Conservation (phyloP, 2,888 invertebrate species). For the Muscina levida region DNA sequence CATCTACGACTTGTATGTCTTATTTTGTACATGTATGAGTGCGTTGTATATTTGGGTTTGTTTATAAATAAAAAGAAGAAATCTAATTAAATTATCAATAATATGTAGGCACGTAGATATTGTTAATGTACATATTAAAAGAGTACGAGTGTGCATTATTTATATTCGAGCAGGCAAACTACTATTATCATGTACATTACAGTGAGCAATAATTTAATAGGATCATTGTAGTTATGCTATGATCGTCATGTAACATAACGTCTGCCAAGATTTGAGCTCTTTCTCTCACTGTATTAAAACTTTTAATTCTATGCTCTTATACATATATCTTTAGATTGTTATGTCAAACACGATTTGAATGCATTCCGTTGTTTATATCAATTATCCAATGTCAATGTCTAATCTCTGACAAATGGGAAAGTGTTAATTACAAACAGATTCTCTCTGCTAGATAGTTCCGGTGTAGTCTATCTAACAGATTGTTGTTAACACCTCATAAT, state of each 20-base stretch:
- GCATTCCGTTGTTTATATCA: neutral
- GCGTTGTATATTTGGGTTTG: neutral
- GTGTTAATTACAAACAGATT: neutral
- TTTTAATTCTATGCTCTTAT: neutral
- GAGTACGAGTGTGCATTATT: too few relatives aligned
- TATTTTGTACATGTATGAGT: neutral
- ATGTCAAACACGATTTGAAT: neutral
- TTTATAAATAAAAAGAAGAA: conserved; percentile 4
- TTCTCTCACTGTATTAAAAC: too few relatives aligned
- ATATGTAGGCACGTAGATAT: too few relatives aligned
- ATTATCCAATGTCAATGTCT: conserved; percentile 1
- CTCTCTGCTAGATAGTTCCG: neutral
- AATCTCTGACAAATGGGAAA: neutral
- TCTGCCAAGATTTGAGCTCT: too few relatives aligned
- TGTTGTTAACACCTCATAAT: too few relatives aligned
- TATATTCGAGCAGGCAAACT: neutral
- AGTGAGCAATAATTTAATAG: neutral
- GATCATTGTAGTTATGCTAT: too few relatives aligned
- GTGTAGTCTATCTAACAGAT: too few relatives aligned
- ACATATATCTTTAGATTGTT: neutral
- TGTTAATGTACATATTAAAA: too few relatives aligned
- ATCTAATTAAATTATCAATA: conserved; percentile 39
- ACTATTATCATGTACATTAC: neutral
- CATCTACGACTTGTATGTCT: too few relatives aligned
- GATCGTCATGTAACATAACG: too few relatives aligned